Evolutionary conservation across 30 jellyfish, hydroid and myxozoan genomes (phyloP), one percentile per base, ranked within the genome.

Genomic region (Chironex yamaguchii): DNA sequence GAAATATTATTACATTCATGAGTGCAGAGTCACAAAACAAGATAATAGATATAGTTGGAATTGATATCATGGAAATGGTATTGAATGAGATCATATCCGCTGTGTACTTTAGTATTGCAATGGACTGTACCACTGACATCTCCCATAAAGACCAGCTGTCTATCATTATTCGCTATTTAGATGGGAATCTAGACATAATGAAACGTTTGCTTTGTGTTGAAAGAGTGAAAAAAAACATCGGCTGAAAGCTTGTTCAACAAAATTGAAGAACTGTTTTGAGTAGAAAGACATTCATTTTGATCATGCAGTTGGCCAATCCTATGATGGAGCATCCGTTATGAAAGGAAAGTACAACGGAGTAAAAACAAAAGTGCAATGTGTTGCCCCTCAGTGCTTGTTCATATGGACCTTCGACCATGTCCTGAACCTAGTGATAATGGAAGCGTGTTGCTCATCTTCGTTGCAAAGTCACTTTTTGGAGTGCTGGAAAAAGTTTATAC

Each of bases 11-110:
- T 71, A 1, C 85, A 71, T 71, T 71, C 77, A 2, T 42, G 36
- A 71, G 77, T 71, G 85, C 34, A 2, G 77, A 71, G 85, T 71
- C 85, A n/a, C 36, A 71, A 22, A 71, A 71, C 77, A 71, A 71
- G 36, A 34, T 34, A 2, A 35, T 32, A 69, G 83, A 33, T 26
- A 69, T 69, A 29, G 76, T 48, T 33, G 77, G 85, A 36, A 3
- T 3, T n/a, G 22, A 69, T 69, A 32, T 71, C 34, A 2, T 1
- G 35, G 22, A 33, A 71, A 35, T 3, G 76, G 6, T 71, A 36
- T 2, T 71, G 1, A 34, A 35, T 9, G 85, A 71, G 35, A 3
- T 71, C n/a, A 71, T 36, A 35, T n/a, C 35, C 36, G 29, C 85
- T 35, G 85, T 2, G 13, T 2, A 71, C 77, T 71, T 3, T 49